Evolutionary conservation across 2,113 vertebrate genomes (phyloP).

Genomic region (Rhinogobius similis): DNA sequence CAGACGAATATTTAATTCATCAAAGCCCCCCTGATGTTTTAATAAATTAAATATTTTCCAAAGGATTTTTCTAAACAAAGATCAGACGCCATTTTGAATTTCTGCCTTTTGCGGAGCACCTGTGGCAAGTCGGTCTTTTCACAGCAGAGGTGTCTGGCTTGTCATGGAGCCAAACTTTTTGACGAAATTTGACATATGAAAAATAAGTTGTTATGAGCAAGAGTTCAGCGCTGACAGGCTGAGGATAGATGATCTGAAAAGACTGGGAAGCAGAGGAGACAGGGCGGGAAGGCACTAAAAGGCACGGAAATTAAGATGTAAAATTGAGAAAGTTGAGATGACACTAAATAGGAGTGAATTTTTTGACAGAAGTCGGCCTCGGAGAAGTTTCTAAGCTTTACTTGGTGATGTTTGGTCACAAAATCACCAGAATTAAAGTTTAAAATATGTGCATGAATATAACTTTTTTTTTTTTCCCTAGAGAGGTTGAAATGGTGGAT

Average conservation of each 20-base stretch:
- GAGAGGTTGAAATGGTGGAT: background rate
- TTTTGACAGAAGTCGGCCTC: background rate
- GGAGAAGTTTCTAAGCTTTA: background rate
- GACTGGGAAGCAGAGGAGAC: background rate
- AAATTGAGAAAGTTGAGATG: background rate
- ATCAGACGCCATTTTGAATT: slow-evolving; percentile 22
- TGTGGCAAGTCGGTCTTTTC: slow-evolving; percentile 21
- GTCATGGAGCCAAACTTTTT: slow-evolving; percentile 22
- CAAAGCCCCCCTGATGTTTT: slow-evolving; percentile 35
- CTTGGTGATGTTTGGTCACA: background rate
- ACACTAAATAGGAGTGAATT: background rate
- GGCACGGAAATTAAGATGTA: background rate
- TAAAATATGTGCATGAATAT: background rate
- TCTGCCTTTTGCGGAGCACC: slow-evolving; percentile 10
- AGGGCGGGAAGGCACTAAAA: background rate
- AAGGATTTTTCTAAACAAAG: slow-evolving; percentile 28
- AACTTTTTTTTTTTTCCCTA: background rate
- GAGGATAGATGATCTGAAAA: slow-evolving; percentile 3
- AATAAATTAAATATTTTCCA: slow-evolving; percentile 38
- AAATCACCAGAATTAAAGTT: background rate
- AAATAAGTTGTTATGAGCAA: slow-evolving; percentile 4
- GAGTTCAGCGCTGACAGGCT: background rate
- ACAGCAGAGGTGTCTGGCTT: background rate
- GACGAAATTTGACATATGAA: slow-evolving; percentile 1
- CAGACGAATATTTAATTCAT: slow-evolving; percentile 40